Evolutionary conservation across 2,888 invertebrate species (phyloP).

Genomic region (Tipula vernalis): DNA sequence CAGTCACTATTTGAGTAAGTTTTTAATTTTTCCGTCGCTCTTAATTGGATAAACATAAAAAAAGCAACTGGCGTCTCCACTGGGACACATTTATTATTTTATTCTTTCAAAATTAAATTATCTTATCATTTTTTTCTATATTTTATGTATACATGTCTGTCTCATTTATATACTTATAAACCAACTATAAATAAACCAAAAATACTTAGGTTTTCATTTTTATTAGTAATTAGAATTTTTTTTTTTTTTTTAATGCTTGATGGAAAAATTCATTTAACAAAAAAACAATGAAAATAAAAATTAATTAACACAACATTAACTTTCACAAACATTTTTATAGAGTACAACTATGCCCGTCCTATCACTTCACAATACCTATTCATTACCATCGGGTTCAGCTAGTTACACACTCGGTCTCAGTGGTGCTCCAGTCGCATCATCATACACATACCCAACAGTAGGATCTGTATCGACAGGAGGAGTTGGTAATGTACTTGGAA

Average conservation of each 20-base stretch:
- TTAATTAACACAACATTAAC: not conserved
- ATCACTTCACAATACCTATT: constrained; percentile 39
- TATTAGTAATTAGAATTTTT: not conserved
- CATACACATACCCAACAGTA: constrained; percentile 32
- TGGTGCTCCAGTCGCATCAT: constrained; percentile 28
- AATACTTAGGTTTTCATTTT: not conserved
- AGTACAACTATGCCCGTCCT: constrained; percentile 50
- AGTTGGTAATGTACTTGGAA: constrained; percentile 25
- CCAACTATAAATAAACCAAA: not conserved
- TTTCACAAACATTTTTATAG: constrained; percentile 27
- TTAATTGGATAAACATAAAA: not conserved
- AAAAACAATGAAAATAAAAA: not conserved
- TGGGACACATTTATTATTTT: not conserved
- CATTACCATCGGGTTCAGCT: constrained; percentile 33
- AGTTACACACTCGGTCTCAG: constrained; percentile 35
- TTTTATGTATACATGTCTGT: not conserved
- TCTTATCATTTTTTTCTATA: not conserved
- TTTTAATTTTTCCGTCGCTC: not conserved
- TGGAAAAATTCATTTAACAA: not conserved
- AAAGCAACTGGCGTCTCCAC: constrained; percentile 5
- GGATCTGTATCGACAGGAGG: constrained; percentile 26
- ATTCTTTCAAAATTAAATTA: not conserved
- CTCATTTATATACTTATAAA: not conserved
- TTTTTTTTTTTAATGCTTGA: not conserved
- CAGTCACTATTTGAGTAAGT: not conserved